Evolutionary conservation across 1,140 invertebrate genomes (phyloP).

Genomic region (Oncopodura yosiiana): DNA sequence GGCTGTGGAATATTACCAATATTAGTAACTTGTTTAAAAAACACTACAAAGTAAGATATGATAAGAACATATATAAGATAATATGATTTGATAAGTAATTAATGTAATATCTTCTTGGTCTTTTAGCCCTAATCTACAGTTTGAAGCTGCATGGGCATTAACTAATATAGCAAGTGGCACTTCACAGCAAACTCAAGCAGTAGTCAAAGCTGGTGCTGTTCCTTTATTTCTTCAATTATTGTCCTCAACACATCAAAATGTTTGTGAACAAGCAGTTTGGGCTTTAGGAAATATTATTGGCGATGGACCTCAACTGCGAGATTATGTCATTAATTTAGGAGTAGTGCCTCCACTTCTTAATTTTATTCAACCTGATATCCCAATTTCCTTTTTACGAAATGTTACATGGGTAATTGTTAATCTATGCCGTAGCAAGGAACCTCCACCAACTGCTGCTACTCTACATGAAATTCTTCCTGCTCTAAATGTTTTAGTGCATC

Average conservation of each 20-base stretch:
- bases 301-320: slow-evolving; percentile 78
- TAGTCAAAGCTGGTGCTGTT: slow-evolving; percentile 87
- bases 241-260: slow-evolving; percentile 85
- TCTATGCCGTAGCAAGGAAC: slow-evolving; percentile 91
- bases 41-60: slow-evolving; percentile 55
- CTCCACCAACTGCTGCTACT: slow-evolving; percentile 71
- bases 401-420: slow-evolving; percentile 99
- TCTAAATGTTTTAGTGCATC: slow-evolving; percentile 84
- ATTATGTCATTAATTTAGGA: slow-evolving; percentile 83
- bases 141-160: slow-evolving; percentile 97
- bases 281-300: slow-evolving; percentile 87
- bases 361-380: slow-evolving; percentile 88
- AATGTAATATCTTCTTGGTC: slow-evolving; percentile 22
- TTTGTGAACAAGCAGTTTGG: slow-evolving; percentile 99
- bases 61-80: background rate
- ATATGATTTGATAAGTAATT: background rate
- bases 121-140: slow-evolving; percentile 79
- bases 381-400: slow-evolving; percentile 83
- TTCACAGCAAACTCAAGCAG: slow-evolving; percentile 88
- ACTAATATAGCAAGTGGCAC: slow-evolving; percentile 99
- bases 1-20: slow-evolving; percentile 85
- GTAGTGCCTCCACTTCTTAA: slow-evolving; percentile 77
- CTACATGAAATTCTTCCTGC: slow-evolving; percentile 91
- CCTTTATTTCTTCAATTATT: slow-evolving; percentile 87
- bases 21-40: slow-evolving; percentile 78